Evolutionary conservation across 2,888 invertebrate genomes (phyloP).

Genomic region (Heliconius cydno): DNA sequence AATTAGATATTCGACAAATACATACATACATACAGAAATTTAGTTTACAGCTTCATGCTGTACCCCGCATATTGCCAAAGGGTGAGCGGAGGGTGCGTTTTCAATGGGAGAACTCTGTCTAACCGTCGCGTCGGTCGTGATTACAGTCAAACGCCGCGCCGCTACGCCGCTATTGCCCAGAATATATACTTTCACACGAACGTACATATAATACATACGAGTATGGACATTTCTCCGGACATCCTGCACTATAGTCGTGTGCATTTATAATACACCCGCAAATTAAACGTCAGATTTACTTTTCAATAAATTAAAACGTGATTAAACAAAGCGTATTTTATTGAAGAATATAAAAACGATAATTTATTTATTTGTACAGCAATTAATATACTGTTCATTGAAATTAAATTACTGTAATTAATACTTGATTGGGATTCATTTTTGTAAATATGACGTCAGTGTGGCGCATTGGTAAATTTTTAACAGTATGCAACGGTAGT

Average conservation of each 20-base stretch:
- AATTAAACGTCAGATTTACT: slow-evolving; percentile 1
- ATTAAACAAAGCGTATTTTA: slow-evolving; percentile 2
- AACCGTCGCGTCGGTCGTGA: not conserved
- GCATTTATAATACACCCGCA: not conserved
- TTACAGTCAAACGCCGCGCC: not conserved
- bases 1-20: no score
- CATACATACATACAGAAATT: no score
- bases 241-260: no score
- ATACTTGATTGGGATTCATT: not conserved
- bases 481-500: no score
- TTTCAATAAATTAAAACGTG: not conserved
- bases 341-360: not conserved
- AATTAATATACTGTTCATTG: not conserved
- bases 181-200: no score
- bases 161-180: no score
- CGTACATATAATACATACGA: no score
- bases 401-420: not conserved
- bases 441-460: not conserved
- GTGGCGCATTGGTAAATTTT: not conserved
- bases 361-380: not conserved
- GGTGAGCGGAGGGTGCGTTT: not conserved
- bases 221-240: no score
- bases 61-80: not conserved
- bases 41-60: no score
- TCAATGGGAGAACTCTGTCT: not conserved